Conservation (phyloP, 2,113 vertebrate species). For the Mesoclemmys tuberculata region DNA sequence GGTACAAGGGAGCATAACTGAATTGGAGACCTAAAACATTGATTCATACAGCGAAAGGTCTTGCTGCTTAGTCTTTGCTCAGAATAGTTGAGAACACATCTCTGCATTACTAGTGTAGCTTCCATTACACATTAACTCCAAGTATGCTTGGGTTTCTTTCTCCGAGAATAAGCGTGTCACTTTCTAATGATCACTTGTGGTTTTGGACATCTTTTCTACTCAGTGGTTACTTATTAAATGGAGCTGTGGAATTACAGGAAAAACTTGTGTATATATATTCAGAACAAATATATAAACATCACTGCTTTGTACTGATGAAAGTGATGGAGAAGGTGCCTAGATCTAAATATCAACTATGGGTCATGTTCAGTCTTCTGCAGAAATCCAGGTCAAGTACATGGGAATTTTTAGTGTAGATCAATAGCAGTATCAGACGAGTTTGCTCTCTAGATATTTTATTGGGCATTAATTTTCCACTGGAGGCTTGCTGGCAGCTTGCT, state of each 20-base stretch:
- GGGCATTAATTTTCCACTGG: background rate
- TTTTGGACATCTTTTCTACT: background rate
- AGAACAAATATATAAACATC: background rate
- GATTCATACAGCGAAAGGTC: background rate
- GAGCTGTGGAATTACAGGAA: background rate
- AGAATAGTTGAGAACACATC: background rate
- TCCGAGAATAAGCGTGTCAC: background rate
- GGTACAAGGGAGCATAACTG: background rate
- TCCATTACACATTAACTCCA: background rate
- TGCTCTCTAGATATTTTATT: background rate
- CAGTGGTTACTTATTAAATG: background rate
- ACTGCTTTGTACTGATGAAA: background rate
- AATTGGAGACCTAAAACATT: background rate
- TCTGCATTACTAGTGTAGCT: background rate
- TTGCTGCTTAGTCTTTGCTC: background rate
- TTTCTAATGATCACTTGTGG: background rate
- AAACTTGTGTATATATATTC: background rate
- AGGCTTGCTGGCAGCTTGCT: background rate
- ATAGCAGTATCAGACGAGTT: background rate
- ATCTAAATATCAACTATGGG: background rate
- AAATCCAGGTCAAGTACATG: background rate
- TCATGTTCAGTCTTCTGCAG: background rate
- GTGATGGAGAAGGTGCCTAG: background rate
- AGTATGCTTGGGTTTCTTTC: background rate
- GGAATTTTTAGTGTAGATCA: background rate